Base-by-base conservation (phyloP, 2,113 vertebrate species). In the Callorhinus ursinus region DNA sequence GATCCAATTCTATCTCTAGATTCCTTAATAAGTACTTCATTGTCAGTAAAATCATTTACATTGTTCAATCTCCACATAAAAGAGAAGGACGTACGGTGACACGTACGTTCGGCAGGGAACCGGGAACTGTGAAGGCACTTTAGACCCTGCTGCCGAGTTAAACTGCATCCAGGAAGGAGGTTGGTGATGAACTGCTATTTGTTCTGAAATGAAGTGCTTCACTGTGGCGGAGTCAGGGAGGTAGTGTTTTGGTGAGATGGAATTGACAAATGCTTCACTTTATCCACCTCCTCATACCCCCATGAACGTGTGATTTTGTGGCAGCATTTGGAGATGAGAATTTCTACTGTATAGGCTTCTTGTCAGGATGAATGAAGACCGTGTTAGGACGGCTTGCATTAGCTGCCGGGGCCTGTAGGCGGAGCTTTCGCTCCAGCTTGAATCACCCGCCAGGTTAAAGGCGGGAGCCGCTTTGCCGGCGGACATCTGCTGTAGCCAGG, bases 351-450 rank as follows among this genome's bases (percentile, higher is more conserved):
- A 94, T 94, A 96, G 97, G 87, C 84, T 98, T 96, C 95, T 97
- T 98, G 97, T 98, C 96, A 97, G 90, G 95, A 97, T 98, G 97
- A 98, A 97, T 97, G 95, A 98, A 98, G 96, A 97, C 97, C 94
- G 95, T 91, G n/a, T 88, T 90, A 92, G 95, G 1, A 24, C 88
- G 96, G 6, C 65, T 95, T 95, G 87, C 93, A 42, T 51, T 97
- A 90, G 63, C 77, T 22, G 7, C 39, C 0, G 21, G 61, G 88
- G 95, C 98, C 98, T 98, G 98, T 98, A 98, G 98, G 98, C 96
- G 98, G 98, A 98, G 98, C 98, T 98, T 98, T 99, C 92, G 97
- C 97, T 98, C 98, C n/a, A 98, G 96, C 65, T 93, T 98, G 97
- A 6, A 14, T 88, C 22, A 5, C 4, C 42, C 4, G 24, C 81